phyloP scores from a whole-genome alignment of 30 jellyfish, hydroid and myxozoan genomes.

The Cassiopea andromeda region DNA sequence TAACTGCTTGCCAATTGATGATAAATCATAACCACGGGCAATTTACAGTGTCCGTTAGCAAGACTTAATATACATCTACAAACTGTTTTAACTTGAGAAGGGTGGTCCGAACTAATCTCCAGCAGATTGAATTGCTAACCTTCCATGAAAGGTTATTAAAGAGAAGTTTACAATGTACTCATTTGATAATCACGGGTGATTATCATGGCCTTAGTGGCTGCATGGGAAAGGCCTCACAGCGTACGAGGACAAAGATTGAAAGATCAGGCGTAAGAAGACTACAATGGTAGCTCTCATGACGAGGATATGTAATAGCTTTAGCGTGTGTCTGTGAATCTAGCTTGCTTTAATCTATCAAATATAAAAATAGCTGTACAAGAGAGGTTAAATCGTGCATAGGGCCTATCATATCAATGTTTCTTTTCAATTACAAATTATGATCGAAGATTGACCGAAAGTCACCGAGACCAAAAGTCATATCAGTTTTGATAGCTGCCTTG shows the following conservation, averaged over 20 bases:
- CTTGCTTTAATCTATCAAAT: conserved; percentile 16
- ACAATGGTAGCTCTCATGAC: conserved; percentile 21
- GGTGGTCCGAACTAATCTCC: conserved; percentile 42
- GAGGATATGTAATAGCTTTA: conserved; percentile 20
- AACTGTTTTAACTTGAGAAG: conserved; percentile 28
- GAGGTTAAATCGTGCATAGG: conserved; percentile 9
- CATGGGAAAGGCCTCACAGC: conserved; percentile 30
- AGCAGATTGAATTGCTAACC: conserved; percentile 26
- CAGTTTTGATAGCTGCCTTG: background rate
- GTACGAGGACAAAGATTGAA: conserved; percentile 5
- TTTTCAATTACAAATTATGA: background rate
- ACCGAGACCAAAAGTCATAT: background rate
- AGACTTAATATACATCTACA: background rate
- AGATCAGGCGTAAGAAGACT: conserved; percentile 6
- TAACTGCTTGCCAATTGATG: background rate
- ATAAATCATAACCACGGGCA: background rate
- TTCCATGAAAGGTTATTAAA: conserved; percentile 34
- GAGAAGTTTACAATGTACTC: conserved; percentile 35
- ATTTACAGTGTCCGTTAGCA: background rate
- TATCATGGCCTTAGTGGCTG: conserved; percentile 31
- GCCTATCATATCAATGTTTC: conserved; percentile 3
- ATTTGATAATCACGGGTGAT: conserved; percentile 35
- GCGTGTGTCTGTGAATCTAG: conserved; percentile 25
- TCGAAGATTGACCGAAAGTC: background rate
- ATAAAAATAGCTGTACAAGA: background rate